Evolutionary conservation across 2,888 invertebrate genomes (phyloP).

Genomic region (Branchipolynoe longqiensis): DNA sequence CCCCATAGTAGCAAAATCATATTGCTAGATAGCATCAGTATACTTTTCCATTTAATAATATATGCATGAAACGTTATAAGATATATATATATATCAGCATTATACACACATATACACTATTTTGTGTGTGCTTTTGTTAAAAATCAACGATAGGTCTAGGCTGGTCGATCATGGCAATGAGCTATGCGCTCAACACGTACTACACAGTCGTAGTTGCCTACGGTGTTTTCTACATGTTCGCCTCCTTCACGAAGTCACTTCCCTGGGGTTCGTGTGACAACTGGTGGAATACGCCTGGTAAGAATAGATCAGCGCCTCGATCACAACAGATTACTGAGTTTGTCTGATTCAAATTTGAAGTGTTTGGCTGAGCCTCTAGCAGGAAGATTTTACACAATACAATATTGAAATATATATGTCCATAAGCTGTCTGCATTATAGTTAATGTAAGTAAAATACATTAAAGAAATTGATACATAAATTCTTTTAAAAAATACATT

Average conservation of each 20-base stretch:
- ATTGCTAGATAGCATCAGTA: too few relatives aligned
- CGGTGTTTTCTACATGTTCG: constrained; percentile 65
- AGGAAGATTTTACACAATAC: background rate
- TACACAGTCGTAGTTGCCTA: constrained; percentile 65
- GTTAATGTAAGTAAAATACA: background rate
- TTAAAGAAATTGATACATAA: too few relatives aligned
- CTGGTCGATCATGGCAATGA: background rate
- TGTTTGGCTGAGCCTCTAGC: background rate
- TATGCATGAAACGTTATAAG: too few relatives aligned
- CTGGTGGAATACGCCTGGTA: constrained; percentile 66
- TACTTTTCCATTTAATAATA: too few relatives aligned
- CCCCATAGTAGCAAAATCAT: too few relatives aligned
- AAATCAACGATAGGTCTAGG: constrained; percentile 25
- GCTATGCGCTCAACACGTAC: constrained; percentile 34
- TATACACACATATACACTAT: too few relatives aligned
- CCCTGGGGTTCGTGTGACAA: constrained; percentile 65
- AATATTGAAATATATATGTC: background rate
- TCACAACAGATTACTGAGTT: background rate
- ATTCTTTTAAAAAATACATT: too few relatives aligned
- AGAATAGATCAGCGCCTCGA: background rate
- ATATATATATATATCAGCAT: too few relatives aligned
- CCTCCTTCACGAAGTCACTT: constrained; percentile 63
- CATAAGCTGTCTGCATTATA: background rate
- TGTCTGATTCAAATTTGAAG: background rate
- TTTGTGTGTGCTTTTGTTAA: too few relatives aligned